Percentiles rank a stretch among this genome's conserved stretches.
phyloP scores from a whole-genome alignment of 2,888 invertebrate genomes.

The Dasypogon diadema region DNA sequence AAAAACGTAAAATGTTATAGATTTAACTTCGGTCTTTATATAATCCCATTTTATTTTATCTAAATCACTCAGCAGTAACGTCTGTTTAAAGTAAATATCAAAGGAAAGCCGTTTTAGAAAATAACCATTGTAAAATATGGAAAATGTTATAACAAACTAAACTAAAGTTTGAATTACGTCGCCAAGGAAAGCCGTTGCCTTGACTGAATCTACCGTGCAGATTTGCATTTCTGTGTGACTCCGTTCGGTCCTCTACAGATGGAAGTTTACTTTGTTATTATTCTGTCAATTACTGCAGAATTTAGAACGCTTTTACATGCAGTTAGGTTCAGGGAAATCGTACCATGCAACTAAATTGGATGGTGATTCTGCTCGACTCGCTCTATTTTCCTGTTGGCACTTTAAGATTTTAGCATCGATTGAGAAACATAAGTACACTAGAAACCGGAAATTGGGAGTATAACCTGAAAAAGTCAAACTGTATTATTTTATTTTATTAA shows the following conservation, averaged over 20 bases:
- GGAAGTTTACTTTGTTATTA: slow-evolving; percentile 55
- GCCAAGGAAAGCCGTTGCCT: slow-evolving; percentile 13
- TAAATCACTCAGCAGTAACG: too few species aligned
- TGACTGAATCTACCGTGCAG: not conserved
- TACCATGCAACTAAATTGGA: slow-evolving; percentile 39
- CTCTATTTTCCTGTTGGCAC: slow-evolving; percentile 43
- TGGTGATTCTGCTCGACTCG: slow-evolving; percentile 13
- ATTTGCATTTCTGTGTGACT: slow-evolving; percentile 50
- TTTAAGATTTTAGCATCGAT: slow-evolving; percentile 6
- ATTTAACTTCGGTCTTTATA: too few species aligned
- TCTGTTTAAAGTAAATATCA: slow-evolving; percentile 41
- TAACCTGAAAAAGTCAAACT: too few species aligned
- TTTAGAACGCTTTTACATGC: slow-evolving; percentile 55
- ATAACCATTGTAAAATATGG: slow-evolving; percentile 39
- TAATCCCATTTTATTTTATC: too few species aligned
- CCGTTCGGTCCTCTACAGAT: slow-evolving; percentile 49
- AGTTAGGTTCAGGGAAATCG: slow-evolving; percentile 28
- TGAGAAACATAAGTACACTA: not conserved
- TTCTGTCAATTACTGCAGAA: slow-evolving; percentile 57
- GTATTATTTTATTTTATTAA: too few species aligned
- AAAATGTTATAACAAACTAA: slow-evolving; percentile 46
- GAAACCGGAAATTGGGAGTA: not conserved
- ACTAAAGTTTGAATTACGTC: slow-evolving; percentile 40
- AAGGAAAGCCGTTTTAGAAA: slow-evolving; percentile 37
- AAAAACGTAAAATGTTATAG: too few species aligned